Conservation (phyloP, 2,888 invertebrate species). For the Aplocera efformata region DNA sequence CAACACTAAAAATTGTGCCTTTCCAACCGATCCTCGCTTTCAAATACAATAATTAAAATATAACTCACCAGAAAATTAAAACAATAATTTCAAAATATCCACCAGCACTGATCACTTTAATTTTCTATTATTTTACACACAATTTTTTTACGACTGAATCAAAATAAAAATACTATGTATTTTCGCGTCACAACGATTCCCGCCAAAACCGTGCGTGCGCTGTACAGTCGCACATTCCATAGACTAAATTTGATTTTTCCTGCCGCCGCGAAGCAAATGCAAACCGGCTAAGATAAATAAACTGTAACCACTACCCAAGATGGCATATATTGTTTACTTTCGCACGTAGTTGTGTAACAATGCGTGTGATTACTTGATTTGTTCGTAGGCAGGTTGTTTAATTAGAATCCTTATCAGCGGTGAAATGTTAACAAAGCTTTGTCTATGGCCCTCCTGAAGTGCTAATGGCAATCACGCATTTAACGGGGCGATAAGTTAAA, state of each 20-base stretch:
- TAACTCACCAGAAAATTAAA: no score
- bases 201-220: slow-evolving; percentile 34
- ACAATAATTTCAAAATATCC: no score
- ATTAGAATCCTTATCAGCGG: slow-evolving; percentile 19
- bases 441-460: slow-evolving; percentile 2
- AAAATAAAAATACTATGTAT: slow-evolving; percentile 3
- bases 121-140: no score
- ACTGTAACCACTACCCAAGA: slow-evolving; percentile 37
- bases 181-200: slow-evolving; percentile 35
- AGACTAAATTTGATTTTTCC: slow-evolving; percentile 42
- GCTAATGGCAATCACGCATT: not conserved
- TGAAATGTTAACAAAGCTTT: slow-evolving; percentile 7
- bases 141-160: no score
- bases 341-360: slow-evolving; percentile 40
- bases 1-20: no score
- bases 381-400: slow-evolving; percentile 26
- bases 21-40: no score
- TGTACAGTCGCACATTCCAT: slow-evolving; percentile 39
- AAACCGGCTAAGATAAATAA: slow-evolving; percentile 40
- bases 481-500: not conserved
- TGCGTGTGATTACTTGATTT: slow-evolving; percentile 46
- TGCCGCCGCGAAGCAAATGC: slow-evolving; percentile 17
- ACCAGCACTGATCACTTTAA: no score
- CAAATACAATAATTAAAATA: no score
- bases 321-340: slow-evolving; percentile 39